Conservation (phyloP, 1,140 invertebrate species). For the Bombyx mandarina region DNA sequence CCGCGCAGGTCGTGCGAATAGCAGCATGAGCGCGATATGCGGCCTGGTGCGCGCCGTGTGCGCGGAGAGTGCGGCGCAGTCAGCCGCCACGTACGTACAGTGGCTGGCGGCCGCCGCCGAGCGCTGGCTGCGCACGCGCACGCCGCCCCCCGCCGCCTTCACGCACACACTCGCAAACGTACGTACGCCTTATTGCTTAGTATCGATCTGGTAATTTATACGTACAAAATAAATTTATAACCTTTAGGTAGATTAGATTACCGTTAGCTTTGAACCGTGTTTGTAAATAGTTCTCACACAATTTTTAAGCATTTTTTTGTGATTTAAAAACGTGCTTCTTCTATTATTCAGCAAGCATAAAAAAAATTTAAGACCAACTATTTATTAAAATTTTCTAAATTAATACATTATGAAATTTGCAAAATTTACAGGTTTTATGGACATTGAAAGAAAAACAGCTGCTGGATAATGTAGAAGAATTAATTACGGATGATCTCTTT, state of each 20-base stretch:
- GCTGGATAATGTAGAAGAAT: slow-evolving; percentile 74
- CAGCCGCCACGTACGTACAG: slow-evolving; percentile 39
- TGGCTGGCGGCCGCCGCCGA: slow-evolving; percentile 45
- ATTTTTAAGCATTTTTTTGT: no score
- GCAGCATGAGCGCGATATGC: slow-evolving; percentile 79
- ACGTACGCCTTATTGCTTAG: neutral
- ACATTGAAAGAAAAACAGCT: slow-evolving; percentile 75
- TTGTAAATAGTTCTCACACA: no score
- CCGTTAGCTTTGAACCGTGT: no score
- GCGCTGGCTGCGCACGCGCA: slow-evolving; percentile 29
- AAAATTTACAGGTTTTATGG: slow-evolving; percentile 82
- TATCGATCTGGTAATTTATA: no score
- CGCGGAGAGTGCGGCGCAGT: slow-evolving; percentile 68
- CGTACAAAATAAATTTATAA: no score
- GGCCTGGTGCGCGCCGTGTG: slow-evolving; percentile 86
- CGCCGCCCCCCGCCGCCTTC: slow-evolving; percentile 38
- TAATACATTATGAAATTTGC: no score
- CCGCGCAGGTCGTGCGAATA: slow-evolving; percentile 16
- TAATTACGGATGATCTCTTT: slow-evolving; percentile 80
- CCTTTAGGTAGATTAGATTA: no score
- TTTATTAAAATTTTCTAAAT: no score
- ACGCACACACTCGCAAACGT: slow-evolving; percentile 51
- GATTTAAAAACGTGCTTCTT: no score
- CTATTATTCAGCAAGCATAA: no score
- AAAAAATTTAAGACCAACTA: no score